Evolutionary conservation across 1,140 invertebrate species (phyloP).

Genomic region (Choristoneura fumiferana): DNA sequence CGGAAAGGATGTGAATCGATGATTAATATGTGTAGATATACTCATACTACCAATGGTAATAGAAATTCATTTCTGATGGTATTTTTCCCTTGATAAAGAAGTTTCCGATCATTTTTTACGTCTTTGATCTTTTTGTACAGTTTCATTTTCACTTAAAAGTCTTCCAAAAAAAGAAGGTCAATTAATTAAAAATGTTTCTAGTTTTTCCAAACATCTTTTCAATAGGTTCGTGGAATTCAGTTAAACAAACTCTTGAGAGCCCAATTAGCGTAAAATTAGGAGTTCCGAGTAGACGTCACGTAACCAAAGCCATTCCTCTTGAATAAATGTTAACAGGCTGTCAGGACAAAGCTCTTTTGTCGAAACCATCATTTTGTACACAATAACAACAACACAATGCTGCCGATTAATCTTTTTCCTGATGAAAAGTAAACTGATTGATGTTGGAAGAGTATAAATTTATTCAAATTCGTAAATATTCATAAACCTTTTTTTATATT

Average conservation of each 20-base stretch:
- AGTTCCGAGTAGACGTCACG: conserved; percentile 27
- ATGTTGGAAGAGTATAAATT: conserved; percentile 7
- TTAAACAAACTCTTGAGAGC: conserved; percentile 26
- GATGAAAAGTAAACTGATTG: conserved; percentile 8
- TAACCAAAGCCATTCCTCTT: conserved; percentile 37
- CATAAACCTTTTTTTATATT: too few relatives aligned
- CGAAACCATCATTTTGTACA: conserved; percentile 14
- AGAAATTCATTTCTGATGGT: too few relatives aligned
- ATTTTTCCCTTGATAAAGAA: too few relatives aligned
- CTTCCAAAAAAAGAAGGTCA: too few relatives aligned
- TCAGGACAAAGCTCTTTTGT: conserved; percentile 44
- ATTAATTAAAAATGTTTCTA: too few relatives aligned
- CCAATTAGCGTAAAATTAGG: conserved; percentile 44
- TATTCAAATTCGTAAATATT: not conserved
- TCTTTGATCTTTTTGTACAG: too few relatives aligned
- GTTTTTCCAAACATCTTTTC: too few relatives aligned
- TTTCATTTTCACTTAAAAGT: too few relatives aligned
- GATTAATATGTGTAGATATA: too few relatives aligned
- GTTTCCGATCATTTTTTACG: too few relatives aligned
- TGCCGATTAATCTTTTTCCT: conserved; percentile 1
- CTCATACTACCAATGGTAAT: too few relatives aligned
- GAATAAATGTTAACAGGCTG: conserved; percentile 54
- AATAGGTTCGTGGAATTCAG: not conserved
- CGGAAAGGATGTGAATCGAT: too few relatives aligned
- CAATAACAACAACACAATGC: conserved; percentile 18